These are phyloP conservation scores for Brachyopa scutellaris DNA, from an alignment of 2,888 invertebrate species.

Conservation along the genomic window DNA sequence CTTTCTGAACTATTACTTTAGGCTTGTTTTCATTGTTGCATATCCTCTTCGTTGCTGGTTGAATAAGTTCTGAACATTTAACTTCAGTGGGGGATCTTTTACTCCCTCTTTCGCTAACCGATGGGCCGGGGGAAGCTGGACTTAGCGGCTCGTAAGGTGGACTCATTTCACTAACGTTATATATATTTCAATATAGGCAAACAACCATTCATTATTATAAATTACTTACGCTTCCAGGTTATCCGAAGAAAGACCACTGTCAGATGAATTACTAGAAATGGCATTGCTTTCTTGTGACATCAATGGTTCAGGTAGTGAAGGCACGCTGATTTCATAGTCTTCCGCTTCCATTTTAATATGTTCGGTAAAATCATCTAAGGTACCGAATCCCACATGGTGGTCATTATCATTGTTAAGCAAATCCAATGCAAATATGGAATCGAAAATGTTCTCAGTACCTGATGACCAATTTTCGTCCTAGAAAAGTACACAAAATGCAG, in stretches of 20 bases:
- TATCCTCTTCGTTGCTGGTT: constrained; percentile 13
- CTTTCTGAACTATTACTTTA: constrained; percentile 74
- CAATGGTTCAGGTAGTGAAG: constrained; percentile 51
- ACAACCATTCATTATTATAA: not conserved
- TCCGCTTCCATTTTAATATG: constrained; percentile 75
- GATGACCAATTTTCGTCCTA: constrained; percentile 82
- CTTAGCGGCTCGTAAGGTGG: constrained; percentile 74
- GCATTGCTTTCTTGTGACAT: constrained; percentile 50
- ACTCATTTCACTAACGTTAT: constrained; percentile 73
- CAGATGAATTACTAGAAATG: constrained; percentile 82
- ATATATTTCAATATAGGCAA: not conserved
- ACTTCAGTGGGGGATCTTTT: constrained; percentile 56
- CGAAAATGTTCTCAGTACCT: constrained; percentile 85
- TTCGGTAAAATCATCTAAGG: constrained; percentile 81
- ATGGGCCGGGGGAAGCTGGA: constrained; percentile 72
- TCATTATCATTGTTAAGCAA: constrained; percentile 85
- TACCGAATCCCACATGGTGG: constrained; percentile 75
- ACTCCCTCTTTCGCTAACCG: constrained; percentile 70
- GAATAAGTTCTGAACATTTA: constrained; percentile 14
- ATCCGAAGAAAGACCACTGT: constrained; percentile 88
- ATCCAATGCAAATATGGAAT: constrained; percentile 86
- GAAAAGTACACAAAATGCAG: constrained; percentile 72
- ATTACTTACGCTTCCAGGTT: constrained; percentile 83
- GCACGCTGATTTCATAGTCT: constrained; percentile 76
- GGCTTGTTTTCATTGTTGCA: constrained; percentile 54